Evolutionary conservation across 2,888 invertebrate genomes (phyloP), one percentile per base, ranked within the genome.

Genomic region (Pristionchus entomophagus): DNA sequence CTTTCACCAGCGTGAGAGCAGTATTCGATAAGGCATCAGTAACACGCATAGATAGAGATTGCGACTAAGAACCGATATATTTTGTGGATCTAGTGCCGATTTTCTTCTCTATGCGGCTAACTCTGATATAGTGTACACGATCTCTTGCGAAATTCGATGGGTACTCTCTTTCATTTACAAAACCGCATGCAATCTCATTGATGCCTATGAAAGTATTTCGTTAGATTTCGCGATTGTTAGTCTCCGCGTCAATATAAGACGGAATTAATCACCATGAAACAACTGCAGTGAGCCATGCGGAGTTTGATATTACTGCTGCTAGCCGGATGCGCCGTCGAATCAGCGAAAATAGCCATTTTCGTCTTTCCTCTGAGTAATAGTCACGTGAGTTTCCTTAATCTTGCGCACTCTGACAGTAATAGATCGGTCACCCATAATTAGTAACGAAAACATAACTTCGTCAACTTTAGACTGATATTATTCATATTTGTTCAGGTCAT

Each of bases 311-410:
- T 65, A 38, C 35, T 65, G 2, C 65, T 65, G 22, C 35, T 65
- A 17, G 4, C 19, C 35, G 65, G 35, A 38, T 1, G 8, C 0
- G 65, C 19, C 4, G 35, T 35, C 4, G 65, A 65, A 65, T 29
- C 82, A 2, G 82, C 82, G 10, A 82, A 82, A 26, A 59, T 82
- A 56, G 82, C 82, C 38, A 19, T 82, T 1, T 82, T 82, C n/a
- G 35, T 82, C 12, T 35, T 59, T 38, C 82, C 82, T 3, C 22
- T 82, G 26, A 82, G 82, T 22, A 82, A 59, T 51, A 82, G 82
- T 59, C 82, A 82, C 10, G 82, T 82, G 29, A 59, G 78, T 51
- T 51, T n/a, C n/a, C n/a, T 41, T 41, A 19, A n/a, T 41, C 4
- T 41, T 73, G 45, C 3, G 14, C 45, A 45, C 14, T 45, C 45